Evolutionary conservation across 2,113 vertebrate species (phyloP), one percentile per base, ranked within the genome.

Genomic region (Vombatus ursinus): DNA sequence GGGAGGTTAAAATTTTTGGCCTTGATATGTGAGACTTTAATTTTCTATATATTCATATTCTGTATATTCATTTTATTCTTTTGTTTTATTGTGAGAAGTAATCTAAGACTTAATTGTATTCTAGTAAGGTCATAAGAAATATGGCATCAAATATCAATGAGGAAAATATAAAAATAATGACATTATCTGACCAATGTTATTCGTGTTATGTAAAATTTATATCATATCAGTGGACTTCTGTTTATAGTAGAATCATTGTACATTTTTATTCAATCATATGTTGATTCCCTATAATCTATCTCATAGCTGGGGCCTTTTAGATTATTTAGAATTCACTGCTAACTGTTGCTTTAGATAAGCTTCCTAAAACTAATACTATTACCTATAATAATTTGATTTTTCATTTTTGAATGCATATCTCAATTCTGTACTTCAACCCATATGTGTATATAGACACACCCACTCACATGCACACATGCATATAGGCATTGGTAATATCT

Each of bases 351-450:
- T 97, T 95, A 96, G 96, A 95, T 98, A 97, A 95, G 37, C 92
- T 97, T 98, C 90, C 93, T 96, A 96, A 96, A 97, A 89, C 96
- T 96, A 1, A 97, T 95, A 98, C 98, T 98, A 98, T 95, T 98
- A 96, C 84, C 61, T 96, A 47, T 92, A 94, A 95, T 98, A 14
- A 53, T 97, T 98, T 98, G 93, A 97, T 92, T 98, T 97, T 97
- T 9, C 91, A 96, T 94, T 96, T 97, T 68, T 50, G 47, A 97
- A 94, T 90, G 2, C 1, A 96, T 68, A 90, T 97, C 53, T 97
- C 53, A 89, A 90, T 91, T 95, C 1, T 50, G 26, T 93, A 68
- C 93, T 93, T 68, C 28, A 37, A 0, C 31, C 2, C 12, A n/a
- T 77, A 77, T 77, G 4, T 84, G 0, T 84, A 23, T 44, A 22